Evolutionary conservation across 2,888 invertebrate genomes (phyloP), one percentile per base, ranked within the genome.

Genomic region (Archips crataeganus): DNA sequence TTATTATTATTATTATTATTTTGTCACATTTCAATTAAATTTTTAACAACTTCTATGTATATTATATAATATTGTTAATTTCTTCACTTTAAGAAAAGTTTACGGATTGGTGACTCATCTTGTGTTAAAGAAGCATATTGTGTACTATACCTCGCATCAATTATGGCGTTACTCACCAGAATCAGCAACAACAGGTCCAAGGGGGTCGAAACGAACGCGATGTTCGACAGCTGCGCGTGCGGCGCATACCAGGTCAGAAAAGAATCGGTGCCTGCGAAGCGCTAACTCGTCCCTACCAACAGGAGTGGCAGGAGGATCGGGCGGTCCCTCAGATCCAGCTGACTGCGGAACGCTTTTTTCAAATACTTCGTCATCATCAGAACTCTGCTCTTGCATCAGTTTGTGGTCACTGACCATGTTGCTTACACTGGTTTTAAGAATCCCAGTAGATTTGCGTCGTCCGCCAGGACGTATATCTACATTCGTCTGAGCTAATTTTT

Each of bases 201-300:
- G 94, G 32, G 97, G 97, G 88, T 97, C 97, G 91, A 97, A 97
- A 76, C 96, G 95, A 79, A 97, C 97, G 81, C 96, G 96, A 90
- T 97, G 97, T 86, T 97, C 96, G 69, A 96, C 95, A 68, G 96
- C 96, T 79, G 96, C 96, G 83, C 96, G 96, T 61, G 97, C 96
- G 79, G 97, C 97, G 80, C 96, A 95, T 78, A 97, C 95, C 75
- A 97, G 95, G 85, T 97, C 97, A 70, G 97, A 96, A 90, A 97
- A 97, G 89, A 97, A 96, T 81, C 97, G 95, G 88, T 97, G 97
- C 73, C 97, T 95, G 77, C 97, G 95, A 80, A 97, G 89, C 77
- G 97, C 97, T 80, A 97, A 90, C 85, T 97, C 97, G 88, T 97
- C 97, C 74, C 96, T 95, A 70, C 97, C 97, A 62, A 97, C 96